These are phyloP conservation scores for Propithecus perrieri DNA, from an alignment of 2,797 vertebrate genomes.

Conservation along the genomic window DNA sequence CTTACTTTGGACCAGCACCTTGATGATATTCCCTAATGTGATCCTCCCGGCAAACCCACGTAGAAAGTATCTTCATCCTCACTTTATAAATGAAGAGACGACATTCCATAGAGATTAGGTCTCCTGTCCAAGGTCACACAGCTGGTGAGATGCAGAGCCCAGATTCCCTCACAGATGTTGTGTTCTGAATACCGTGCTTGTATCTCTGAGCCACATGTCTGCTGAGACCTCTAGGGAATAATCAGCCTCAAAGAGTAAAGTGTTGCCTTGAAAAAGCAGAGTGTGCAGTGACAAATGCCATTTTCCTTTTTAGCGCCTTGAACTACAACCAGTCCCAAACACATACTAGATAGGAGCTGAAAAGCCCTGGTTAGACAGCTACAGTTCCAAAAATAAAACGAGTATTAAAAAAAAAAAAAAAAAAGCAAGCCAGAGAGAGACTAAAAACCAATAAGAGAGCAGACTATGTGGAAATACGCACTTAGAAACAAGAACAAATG, in stretches of 20 bases:
- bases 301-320: background rate
- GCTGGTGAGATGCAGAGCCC: background rate
- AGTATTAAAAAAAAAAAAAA: background rate
- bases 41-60: background rate
- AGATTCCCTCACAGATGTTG: background rate
- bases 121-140: background rate
- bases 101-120: background rate
- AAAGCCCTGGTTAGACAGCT: conserved; percentile 7
- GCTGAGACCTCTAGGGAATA: background rate
- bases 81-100: background rate
- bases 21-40: background rate
- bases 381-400: conserved; percentile 12
- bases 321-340: background rate
- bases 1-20: background rate
- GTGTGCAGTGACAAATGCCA: fast-evolving
- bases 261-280: background rate
- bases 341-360: background rate
- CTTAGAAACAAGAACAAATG: background rate
- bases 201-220: background rate
- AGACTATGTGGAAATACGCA: background rate
- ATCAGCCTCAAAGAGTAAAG: background rate
- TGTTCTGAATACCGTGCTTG: background rate
- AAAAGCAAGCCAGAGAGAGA: background rate
- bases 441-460: background rate
- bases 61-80: background rate